Conservation (phyloP, 2,797 vertebrate genomes). For the Aulostomus chinensis region DNA sequence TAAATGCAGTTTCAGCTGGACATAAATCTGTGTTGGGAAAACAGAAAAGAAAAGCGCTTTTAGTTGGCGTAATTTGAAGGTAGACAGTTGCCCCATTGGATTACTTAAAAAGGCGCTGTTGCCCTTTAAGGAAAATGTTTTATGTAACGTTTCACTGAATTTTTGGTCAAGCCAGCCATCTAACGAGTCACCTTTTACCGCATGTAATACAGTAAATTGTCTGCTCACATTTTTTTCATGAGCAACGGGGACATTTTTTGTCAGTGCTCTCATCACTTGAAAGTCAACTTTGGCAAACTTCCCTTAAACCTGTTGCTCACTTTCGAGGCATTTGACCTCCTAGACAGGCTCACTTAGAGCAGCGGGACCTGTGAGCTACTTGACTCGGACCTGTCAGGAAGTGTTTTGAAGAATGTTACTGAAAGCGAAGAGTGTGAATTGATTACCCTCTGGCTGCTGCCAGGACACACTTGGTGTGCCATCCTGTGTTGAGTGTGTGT, state of each 20-base stretch:
- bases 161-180: too few relatives aligned
- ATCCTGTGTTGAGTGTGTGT: slow-evolving; percentile 36
- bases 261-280: slow-evolving; percentile 37
- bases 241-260: slow-evolving; percentile 43
- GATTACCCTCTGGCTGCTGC: slow-evolving; percentile 57
- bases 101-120: too few relatives aligned
- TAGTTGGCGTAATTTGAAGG: too few relatives aligned
- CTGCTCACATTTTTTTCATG: neutral
- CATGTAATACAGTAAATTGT: too few relatives aligned
- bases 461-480: slow-evolving; percentile 39
- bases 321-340: slow-evolving; percentile 42
- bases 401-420: slow-evolving; percentile 55
- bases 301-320: slow-evolving; percentile 58
- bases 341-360: slow-evolving; percentile 34
- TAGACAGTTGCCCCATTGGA: too few relatives aligned
- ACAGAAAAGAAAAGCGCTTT: too few relatives aligned
- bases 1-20: too few relatives aligned
- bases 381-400: slow-evolving; percentile 56
- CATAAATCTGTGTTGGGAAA: too few relatives aligned
- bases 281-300: slow-evolving; percentile 30
- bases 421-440: slow-evolving; percentile 49
- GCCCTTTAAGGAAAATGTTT: too few relatives aligned
- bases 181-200: too few relatives aligned
- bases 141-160: too few relatives aligned
- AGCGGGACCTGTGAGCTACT: slow-evolving; percentile 35